phyloP scores from a whole-genome alignment of 2,797 vertebrate genomes.

The Melanotaenia maccullochi region DNA sequence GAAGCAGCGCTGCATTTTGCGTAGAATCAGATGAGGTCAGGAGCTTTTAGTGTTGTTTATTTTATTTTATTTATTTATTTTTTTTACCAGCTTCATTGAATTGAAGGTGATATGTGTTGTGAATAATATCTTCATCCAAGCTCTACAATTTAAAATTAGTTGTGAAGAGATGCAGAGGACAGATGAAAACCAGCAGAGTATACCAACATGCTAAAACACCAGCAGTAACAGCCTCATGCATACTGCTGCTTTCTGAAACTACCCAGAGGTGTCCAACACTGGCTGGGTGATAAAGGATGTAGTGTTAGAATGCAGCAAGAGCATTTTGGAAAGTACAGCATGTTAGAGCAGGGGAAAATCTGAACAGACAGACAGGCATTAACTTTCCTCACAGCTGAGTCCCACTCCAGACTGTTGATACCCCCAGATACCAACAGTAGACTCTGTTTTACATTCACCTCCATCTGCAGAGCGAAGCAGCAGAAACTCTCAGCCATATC shows the following conservation, averaged over 20 bases:
- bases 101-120: conserved; percentile 40
- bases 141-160: conserved; percentile 49
- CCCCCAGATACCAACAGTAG: conserved; percentile 82
- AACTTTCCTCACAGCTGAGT: conserved; percentile 77
- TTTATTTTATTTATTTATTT: no score
- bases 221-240: conserved; percentile 23
- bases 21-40: conserved; percentile 55
- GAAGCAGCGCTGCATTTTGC: conserved; percentile 46
- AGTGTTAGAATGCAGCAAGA: conserved; percentile 73
- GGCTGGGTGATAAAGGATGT: conserved; percentile 68
- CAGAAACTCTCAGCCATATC: conserved; percentile 79
- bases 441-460: conserved; percentile 85
- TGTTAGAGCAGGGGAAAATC: conserved; percentile 68
- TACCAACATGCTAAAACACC: conserved; percentile 55
- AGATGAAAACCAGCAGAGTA: conserved; percentile 37
- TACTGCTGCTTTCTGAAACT: conserved; percentile 37
- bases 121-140: conserved; percentile 42
- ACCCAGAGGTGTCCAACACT: conserved; percentile 50
- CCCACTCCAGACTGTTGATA: conserved; percentile 82
- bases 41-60: conserved; percentile 37
- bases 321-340: conserved; percentile 72
- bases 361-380: conserved; percentile 78
- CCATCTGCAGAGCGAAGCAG: conserved; percentile 79
- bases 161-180: conserved; percentile 43
- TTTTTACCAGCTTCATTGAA: conserved; percentile 49